Evolutionary conservation across 2,797 vertebrate species (phyloP).

Genomic region (Neostethus bicornis): DNA sequence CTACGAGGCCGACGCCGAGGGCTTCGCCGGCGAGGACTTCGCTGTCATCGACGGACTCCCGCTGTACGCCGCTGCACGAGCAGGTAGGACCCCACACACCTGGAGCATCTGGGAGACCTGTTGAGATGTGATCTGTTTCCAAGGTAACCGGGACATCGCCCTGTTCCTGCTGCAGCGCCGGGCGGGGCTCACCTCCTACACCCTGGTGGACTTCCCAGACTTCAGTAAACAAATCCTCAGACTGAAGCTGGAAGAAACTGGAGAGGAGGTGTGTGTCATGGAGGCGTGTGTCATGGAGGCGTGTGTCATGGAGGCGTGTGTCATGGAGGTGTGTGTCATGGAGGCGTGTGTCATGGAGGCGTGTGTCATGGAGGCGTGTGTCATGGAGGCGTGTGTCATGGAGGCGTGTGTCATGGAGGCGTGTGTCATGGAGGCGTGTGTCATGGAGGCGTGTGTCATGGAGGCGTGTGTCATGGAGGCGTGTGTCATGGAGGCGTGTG

Average conservation of each 20-base stretch:
- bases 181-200: conserved; percentile 93
- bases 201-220: conserved; percentile 89
- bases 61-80: conserved; percentile 88
- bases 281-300: neutral
- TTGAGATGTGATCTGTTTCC: conserved; percentile 32
- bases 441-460: too few species aligned
- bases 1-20: conserved; percentile 86
- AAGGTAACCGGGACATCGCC: conserved; percentile 89
- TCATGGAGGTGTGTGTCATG: too few species aligned
- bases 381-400: too few species aligned
- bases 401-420: too few species aligned
- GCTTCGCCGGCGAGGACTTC: conserved; percentile 88
- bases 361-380: too few species aligned
- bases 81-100: too few species aligned
- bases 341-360: too few species aligned
- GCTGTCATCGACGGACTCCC: conserved; percentile 88
- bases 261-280: conserved; percentile 44
- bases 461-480: too few species aligned
- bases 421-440: too few species aligned
- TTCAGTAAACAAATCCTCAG: conserved; percentile 87
- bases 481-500: too few species aligned
- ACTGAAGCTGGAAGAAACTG: conserved; percentile 73
- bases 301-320: too few species aligned
- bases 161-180: conserved; percentile 90
- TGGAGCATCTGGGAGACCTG: too few species aligned